phyloP scores from a whole-genome alignment of 1,140 invertebrate species.

The Aporrectodea caliginosa region DNA sequence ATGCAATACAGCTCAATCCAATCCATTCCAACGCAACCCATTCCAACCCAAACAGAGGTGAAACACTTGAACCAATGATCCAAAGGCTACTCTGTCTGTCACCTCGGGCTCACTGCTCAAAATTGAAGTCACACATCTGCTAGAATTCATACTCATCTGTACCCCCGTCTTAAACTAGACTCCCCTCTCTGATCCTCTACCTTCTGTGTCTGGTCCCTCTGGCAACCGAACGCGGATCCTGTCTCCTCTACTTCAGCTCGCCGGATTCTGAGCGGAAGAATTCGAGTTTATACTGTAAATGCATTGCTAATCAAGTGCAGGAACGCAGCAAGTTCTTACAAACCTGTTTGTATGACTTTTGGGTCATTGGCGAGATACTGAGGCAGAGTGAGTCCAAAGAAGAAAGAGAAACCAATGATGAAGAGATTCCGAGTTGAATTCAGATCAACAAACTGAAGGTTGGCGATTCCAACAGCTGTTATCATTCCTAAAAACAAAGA shows the following conservation, averaged over 20 bases:
- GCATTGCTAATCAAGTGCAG: not conserved
- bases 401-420: slow-evolving; percentile 28
- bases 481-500: slow-evolving; percentile 28
- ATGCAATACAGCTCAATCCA: too few relatives aligned
- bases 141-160: too few relatives aligned
- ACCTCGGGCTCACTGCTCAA: too few relatives aligned
- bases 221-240: too few relatives aligned
- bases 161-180: too few relatives aligned
- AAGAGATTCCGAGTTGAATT: slow-evolving; percentile 26
- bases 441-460: slow-evolving; percentile 26
- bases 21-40: too few relatives aligned
- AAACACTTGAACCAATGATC: too few relatives aligned
- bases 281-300: not conserved
- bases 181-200: too few relatives aligned
- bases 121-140: too few relatives aligned
- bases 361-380: slow-evolving; percentile 12
- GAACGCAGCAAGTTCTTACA: not conserved
- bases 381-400: slow-evolving; percentile 28
- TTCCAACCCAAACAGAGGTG: too few relatives aligned
- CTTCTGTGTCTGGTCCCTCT: too few relatives aligned
- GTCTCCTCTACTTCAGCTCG: not conserved
- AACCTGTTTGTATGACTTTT: not conserved
- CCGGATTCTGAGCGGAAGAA: not conserved
- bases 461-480: slow-evolving; percentile 21
- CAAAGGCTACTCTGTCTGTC: too few relatives aligned